phyloP scores from a whole-genome alignment of 2,888 invertebrate genomes.

The Podabrus alpinus region DNA sequence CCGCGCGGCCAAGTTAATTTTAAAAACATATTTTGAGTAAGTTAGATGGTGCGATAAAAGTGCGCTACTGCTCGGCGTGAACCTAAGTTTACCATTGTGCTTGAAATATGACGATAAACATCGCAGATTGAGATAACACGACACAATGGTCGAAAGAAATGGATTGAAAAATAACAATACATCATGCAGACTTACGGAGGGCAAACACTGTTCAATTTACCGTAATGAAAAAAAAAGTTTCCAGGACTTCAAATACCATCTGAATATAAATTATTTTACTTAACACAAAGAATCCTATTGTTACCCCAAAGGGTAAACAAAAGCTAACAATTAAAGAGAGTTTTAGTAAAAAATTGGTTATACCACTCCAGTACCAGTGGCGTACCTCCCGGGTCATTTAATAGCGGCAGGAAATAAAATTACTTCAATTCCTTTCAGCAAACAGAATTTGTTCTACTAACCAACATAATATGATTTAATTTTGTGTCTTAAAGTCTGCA shows the following conservation, averaged over 20 bases:
- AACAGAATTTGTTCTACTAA: too few relatives aligned
- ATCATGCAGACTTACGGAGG: conserved; percentile 37
- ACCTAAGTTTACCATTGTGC: conserved; percentile 51
- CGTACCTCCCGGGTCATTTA: neutral
- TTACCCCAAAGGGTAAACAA: neutral
- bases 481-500: too few relatives aligned
- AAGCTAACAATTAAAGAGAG: neutral
- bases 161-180: conserved; percentile 42
- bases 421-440: too few relatives aligned
- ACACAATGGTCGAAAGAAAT: conserved; percentile 45
- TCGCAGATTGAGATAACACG: conserved; percentile 50
- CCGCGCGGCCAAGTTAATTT: conserved; percentile 47
- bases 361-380: neutral
- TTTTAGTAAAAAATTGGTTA: neutral
- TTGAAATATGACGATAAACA: conserved; percentile 55
- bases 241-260: conserved; percentile 16
- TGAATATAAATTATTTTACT: conserved; percentile 31
- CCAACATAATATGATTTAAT: too few relatives aligned
- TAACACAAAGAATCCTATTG: conserved; percentile 22
- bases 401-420: too few relatives aligned
- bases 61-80: conserved; percentile 50
- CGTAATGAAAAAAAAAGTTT: conserved; percentile 41
- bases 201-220: conserved; percentile 47
- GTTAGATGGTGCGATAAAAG: conserved; percentile 45
- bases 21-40: conserved; percentile 53